Evolutionary conservation across 2,113 vertebrate species (phyloP).

Genomic region (Hystrix brachyura): DNA sequence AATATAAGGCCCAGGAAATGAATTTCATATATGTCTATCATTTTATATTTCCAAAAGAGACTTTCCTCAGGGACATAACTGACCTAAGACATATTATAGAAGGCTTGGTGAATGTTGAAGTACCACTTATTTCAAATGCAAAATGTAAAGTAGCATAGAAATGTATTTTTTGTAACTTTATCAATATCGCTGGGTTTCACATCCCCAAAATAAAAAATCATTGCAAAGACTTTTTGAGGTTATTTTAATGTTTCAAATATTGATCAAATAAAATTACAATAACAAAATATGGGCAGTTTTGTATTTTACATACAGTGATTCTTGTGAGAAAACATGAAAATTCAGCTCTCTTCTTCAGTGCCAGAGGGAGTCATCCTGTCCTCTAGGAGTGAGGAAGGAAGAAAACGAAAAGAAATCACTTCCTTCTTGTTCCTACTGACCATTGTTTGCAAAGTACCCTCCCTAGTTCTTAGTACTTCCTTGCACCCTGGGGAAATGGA

Average conservation of each 20-base stretch:
- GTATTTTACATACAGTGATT: background rate
- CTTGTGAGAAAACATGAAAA: background rate
- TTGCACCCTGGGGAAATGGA: background rate
- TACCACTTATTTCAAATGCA: background rate
- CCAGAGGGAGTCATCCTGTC: background rate
- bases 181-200: background rate
- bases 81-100: background rate
- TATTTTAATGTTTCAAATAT: slow-evolving; percentile 13
- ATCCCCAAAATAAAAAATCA: background rate
- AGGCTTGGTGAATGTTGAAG: background rate
- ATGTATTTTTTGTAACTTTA: background rate
- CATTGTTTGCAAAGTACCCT: background rate
- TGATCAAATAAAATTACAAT: background rate
- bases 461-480: background rate
- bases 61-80: slow-evolving; percentile 8
- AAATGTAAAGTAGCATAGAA: background rate
- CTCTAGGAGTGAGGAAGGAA: background rate
- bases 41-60: background rate
- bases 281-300: background rate
- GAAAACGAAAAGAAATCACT: background rate
- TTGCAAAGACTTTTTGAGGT: background rate
- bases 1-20: fast-evolving
- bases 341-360: background rate
- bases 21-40: background rate
- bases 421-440: background rate